These are phyloP conservation scores for Balanococcus diminutus DNA, from an alignment of 2,888 invertebrate genomes.

Conservation along the genomic window DNA sequence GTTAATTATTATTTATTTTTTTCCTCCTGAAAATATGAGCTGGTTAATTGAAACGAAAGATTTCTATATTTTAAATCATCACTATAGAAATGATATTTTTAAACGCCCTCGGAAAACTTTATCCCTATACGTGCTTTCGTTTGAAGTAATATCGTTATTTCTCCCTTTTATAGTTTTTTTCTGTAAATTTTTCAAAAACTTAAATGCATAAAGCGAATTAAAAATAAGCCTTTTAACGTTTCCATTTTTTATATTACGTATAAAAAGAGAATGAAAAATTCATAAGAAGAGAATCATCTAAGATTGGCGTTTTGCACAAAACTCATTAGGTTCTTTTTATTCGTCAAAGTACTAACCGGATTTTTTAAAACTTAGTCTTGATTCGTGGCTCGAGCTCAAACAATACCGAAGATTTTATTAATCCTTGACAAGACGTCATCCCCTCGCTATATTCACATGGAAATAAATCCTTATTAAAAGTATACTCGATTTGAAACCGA, in stretches of 20 bases:
- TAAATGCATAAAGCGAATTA: not conserved
- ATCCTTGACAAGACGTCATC: not conserved
- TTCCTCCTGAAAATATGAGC: not conserved
- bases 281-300: not conserved
- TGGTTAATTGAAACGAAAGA: slow-evolving; percentile 11
- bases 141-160: slow-evolving; percentile 18
- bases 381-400: not conserved
- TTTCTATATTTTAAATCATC: not conserved
- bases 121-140: not conserved
- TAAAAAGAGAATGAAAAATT: not conserved
- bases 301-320: too few relatives aligned
- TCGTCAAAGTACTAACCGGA: not conserved
- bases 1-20: not conserved
- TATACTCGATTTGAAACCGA: too few relatives aligned
- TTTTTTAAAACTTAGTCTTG: not conserved
- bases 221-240: not conserved
- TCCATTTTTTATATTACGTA: not conserved
- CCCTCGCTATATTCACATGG: not conserved
- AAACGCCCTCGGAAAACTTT: not conserved
- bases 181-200: not conserved
- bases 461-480: not conserved
- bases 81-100: not conserved
- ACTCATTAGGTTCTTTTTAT: not conserved
- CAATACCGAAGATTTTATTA: not conserved
- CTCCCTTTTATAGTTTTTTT: not conserved